These are phyloP conservation scores for Yoshiicerus persimilis DNA, from an alignment of 1,140 invertebrate species.

Conservation along the genomic window DNA sequence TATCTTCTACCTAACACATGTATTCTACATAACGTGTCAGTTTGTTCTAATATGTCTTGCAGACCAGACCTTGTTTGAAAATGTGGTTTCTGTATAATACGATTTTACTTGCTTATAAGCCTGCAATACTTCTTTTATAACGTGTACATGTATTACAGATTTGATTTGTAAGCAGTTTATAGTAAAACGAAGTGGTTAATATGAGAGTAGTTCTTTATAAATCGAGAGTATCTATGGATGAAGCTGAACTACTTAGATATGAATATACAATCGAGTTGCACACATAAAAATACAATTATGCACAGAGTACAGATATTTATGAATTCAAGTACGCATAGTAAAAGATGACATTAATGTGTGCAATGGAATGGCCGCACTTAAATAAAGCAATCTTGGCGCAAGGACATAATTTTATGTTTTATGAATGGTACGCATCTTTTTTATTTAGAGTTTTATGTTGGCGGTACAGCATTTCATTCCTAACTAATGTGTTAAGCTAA, in stretches of 20 bases:
- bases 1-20: background rate
- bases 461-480: background rate
- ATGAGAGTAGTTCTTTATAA: too few relatives aligned
- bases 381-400: background rate
- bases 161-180: too few relatives aligned
- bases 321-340: background rate
- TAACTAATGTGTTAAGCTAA: background rate
- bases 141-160: too few relatives aligned
- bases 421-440: background rate
- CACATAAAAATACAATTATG: background rate
- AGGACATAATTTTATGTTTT: background rate
- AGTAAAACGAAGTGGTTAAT: too few relatives aligned
- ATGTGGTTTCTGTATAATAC: background rate
- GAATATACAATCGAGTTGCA: background rate
- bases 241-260: too few relatives aligned
- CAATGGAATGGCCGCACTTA: background rate
- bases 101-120: too few relatives aligned
- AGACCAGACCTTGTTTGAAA: background rate
- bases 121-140: too few relatives aligned
- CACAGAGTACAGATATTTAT: too few relatives aligned
- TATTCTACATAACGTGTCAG: background rate
- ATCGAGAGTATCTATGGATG: too few relatives aligned
- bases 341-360: background rate
- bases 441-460: background rate
- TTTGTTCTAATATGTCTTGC: background rate